Percentiles rank a stretch among this genome's conserved stretches.
phyloP scores from a whole-genome alignment of 2,797 vertebrate genomes.

The Bradypus variegatus region DNA sequence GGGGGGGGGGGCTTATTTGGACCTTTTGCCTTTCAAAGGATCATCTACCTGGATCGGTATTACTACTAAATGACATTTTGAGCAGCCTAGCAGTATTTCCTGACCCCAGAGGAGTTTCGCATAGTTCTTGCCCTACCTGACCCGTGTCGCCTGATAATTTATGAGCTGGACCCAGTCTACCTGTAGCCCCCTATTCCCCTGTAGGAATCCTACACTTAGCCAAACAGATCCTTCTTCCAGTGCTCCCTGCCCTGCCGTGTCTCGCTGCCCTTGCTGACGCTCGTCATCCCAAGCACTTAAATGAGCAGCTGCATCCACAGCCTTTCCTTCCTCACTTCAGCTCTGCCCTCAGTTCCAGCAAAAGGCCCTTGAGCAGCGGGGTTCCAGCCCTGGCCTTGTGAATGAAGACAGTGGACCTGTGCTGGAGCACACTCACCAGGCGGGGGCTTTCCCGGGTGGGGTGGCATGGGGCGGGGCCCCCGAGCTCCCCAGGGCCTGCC shows the following conservation, averaged over 20 bases:
- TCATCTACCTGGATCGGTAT: neutral
- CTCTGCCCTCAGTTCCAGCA: neutral
- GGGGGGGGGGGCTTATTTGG: too few relatives aligned
- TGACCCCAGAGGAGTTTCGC: neutral
- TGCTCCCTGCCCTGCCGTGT: neutral
- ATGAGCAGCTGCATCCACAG: neutral
- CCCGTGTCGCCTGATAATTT: neutral
- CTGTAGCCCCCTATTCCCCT: neutral
- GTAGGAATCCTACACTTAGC: neutral
- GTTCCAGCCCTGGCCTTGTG: too few relatives aligned
- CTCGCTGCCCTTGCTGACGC: rapidly evolving
- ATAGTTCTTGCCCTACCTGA: neutral
- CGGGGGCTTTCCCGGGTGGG: too few relatives aligned
- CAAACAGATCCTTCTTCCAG: neutral
- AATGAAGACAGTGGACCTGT: too few relatives aligned
- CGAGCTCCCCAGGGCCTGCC: too few relatives aligned
- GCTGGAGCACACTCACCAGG: too few relatives aligned
- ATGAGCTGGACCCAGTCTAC: too few relatives aligned
- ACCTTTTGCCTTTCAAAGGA: neutral
- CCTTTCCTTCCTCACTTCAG: neutral
- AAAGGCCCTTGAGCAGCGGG: neutral
- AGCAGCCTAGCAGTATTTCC: neutral
- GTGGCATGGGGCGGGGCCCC: too few relatives aligned
- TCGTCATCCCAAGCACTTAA: neutral
- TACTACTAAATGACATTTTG: neutral